Base-by-base conservation (phyloP, 2,797 vertebrate genomes). In the Scolopax rusticola region DNA sequence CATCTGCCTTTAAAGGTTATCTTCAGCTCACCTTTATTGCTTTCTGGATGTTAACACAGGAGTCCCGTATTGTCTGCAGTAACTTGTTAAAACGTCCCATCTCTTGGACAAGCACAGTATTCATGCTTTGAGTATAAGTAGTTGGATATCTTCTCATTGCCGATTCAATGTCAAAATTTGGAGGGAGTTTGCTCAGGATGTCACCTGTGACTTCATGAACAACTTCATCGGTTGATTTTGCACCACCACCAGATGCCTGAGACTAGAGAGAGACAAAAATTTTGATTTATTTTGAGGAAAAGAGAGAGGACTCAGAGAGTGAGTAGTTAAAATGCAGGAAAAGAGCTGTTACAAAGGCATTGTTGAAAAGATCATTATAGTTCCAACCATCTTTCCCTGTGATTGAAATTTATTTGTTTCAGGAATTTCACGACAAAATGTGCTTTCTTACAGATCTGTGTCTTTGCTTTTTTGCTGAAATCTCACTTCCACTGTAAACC, bases 51-150 rank as follows among this genome's bases (percentile, higher is more conserved):
- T 99, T 98, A 68, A 98, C 12, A 36, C 98, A 99, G 6, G 99
- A 99, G 16, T 98, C 97, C 33, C 98, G 96, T 76, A 99, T 97
- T 70, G 98, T 98, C 59, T 94, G 51, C 69, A 99, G 95, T 86
- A 99, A 91, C 86, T 98, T 98, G 96, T 99, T 99, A 96, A 99
- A 99, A 76, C 99, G 98, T 4, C 99, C 99, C 99, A 99, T 99
- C 97, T 99, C 99, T 90, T 99, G 99, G 78, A 98, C 98, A 77
- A 99, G 98, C 36, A 99, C 99, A 0, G 99, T 99, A 96, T 99
- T 99, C 99, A 99, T 99, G 97, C 99, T 99, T 96, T 99, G 98
- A 15, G 96, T 97, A 87, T 99, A 99, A 74, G 98, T 98, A 53
- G 99, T 99, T 32, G 99, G 99, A 43, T 98, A 99, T 89, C 94